These are phyloP conservation scores for Boulengerochromis microlepis DNA, from an alignment of 2,113 vertebrate species.

Conservation along the genomic window DNA sequence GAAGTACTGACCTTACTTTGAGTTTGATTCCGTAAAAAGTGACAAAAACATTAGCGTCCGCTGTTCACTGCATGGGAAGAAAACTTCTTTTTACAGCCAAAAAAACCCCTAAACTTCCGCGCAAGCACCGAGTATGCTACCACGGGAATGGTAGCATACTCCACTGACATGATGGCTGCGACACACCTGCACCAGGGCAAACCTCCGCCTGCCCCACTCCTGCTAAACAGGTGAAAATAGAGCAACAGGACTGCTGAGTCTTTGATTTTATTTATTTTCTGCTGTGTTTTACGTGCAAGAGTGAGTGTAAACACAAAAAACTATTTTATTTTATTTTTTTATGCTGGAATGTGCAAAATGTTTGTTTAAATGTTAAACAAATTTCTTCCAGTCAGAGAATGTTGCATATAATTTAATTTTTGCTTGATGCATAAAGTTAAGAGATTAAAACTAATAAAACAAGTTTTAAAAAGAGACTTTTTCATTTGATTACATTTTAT, in stretches of 20 bases:
- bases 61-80: background rate
- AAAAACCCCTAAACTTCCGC: fast-evolving
- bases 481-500: fast-evolving
- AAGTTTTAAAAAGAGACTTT: background rate
- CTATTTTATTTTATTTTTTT: background rate
- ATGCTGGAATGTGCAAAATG: background rate
- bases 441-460: background rate
- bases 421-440: too few relatives aligned
- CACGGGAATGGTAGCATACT: too few relatives aligned
- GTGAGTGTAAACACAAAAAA: background rate
- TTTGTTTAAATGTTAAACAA: background rate
- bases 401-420: background rate
- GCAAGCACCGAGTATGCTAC: fast-evolving
- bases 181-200: too few relatives aligned
- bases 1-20: background rate
- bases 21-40: background rate
- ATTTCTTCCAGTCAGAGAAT: background rate
- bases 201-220: too few relatives aligned
- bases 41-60: background rate
- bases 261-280: background rate
- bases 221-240: background rate
- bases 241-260: background rate
- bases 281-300: background rate
- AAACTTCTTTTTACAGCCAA: background rate
- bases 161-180: too few relatives aligned